Evolutionary conservation across 2,113 vertebrate species (phyloP), one percentile per base, ranked within the genome.

Genomic region (Dissostichus mawsoni): DNA sequence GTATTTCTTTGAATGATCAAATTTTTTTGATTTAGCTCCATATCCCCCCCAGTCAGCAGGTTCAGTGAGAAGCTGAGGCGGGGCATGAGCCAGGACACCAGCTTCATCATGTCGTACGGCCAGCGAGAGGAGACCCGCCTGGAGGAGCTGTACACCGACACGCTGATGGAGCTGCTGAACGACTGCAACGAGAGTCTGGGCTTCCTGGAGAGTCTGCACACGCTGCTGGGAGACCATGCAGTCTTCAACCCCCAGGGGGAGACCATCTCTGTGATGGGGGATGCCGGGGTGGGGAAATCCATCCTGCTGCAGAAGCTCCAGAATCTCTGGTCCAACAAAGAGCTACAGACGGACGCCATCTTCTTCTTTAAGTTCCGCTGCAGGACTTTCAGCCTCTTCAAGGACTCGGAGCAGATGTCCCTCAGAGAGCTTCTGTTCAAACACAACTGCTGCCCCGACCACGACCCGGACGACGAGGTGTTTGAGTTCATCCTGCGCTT

Each of bases 341-440:
- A 94, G 76, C 90, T 97, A 69, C 93, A 90, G 4, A 13, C 90
- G 0, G 92, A 90, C 0, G 81, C 95, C 77, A 96, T 96, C 76
- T 98, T 98, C 93, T 97, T 97, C 77, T 99, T 99, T 80, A 93
- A 94, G 82, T 99, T 98, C 89, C 95, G 96, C 55, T 99, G 98
- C 79, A 94, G 98, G 79, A 96, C 95, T 94, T 98, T 99, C 87
- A 96, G 96, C 78, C 90, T 93, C 74, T 97, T 99, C 80, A 96
- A 94, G 69, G 93, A 96, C 9, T 91, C 92, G 9, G 95, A 96
- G 1, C 59, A 91, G 56, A 86, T 99, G 55, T 95, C 95, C 36
- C 94, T 99, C 81, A 95, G 93, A 90, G 97, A 99, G 53, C 94
- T 99, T 5, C 92, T 99, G 47, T 99, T 99, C 91, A 97, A 96